These are phyloP conservation scores for Anthrax anthrax DNA, from an alignment of 2,888 invertebrate genomes.

Conservation along the genomic window DNA sequence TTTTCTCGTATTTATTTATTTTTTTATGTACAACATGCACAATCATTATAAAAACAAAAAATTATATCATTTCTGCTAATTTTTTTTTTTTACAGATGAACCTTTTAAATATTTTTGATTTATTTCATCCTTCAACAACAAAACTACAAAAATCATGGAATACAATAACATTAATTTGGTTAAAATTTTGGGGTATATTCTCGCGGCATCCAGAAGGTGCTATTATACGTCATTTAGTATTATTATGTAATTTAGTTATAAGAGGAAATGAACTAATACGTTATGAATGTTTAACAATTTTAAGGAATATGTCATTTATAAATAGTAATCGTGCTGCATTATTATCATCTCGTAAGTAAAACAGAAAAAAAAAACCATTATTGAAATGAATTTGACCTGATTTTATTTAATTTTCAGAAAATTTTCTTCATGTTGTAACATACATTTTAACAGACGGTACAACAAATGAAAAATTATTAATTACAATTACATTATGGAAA, in stretches of 20 bases:
- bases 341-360: slow-evolving; percentile 19
- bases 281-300: slow-evolving; percentile 21
- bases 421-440: slow-evolving; percentile 9
- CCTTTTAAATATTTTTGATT: slow-evolving; percentile 24
- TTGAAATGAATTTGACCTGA: too few relatives aligned
- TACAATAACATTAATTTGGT: slow-evolving; percentile 22
- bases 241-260: slow-evolving; percentile 19
- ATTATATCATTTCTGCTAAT: neutral
- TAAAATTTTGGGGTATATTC: slow-evolving; percentile 28
- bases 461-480: slow-evolving; percentile 23
- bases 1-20: too few relatives aligned
- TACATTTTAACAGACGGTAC: slow-evolving; percentile 11
- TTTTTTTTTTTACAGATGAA: slow-evolving; percentile 14
- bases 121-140: slow-evolving; percentile 22
- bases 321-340: slow-evolving; percentile 22
- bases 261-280: slow-evolving; percentile 16
- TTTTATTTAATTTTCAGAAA: slow-evolving; percentile 10
- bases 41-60: too few relatives aligned
- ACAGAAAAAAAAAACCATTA: neutral
- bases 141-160: slow-evolving; percentile 20
- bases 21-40: too few relatives aligned
- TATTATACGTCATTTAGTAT: slow-evolving; percentile 19
- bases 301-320: slow-evolving; percentile 31
- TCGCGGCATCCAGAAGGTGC: slow-evolving; percentile 27
- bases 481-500: slow-evolving; percentile 24